Base-by-base conservation (phyloP, 2,797 vertebrate species). In the Selene dorsalis region DNA sequence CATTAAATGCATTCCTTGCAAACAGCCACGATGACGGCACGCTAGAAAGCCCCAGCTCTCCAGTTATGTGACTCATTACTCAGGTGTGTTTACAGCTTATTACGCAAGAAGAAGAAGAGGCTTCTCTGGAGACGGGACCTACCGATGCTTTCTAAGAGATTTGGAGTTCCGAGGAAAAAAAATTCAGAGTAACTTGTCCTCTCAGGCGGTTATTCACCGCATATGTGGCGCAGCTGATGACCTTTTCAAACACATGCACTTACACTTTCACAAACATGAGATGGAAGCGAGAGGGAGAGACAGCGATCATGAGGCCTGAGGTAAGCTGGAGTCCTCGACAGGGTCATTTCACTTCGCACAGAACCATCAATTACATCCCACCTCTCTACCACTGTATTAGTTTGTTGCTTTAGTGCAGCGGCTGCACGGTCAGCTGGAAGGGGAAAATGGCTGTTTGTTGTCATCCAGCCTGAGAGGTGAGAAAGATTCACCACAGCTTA, bases 1-100 rank as follows among this genome's bases (percentile, higher is more conserved):
- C 88, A 93, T 91, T 91, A 89, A 90, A 77, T 41, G 43, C 92
- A 92, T 93, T 94, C 91, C 88, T 87, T 48, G 39, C 70, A 80
- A 90, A 90, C 85, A 88, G 75, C 69, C 83, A 35, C n/a, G 76
- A 89, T 90, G 87, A 88, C 76, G 39, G 64, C 85, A 45, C 3
- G 57, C 67, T 84, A 73, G 71, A 47, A 13, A 69, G 75, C 48
- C 79, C 77, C 73, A 56, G 82, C 61, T 77, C 84, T 83, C 71
- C 69, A 52, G 57, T 26, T 48, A 55, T 30, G 61, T 91, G 91
- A 89, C 82, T 91, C 89, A 91, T 87, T 86, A 50, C 84, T 91
- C 88, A 88, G 90, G 88, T 92, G 90, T 86, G 85, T 91, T 89
- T 88, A 83, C 60, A 67, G 67, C 50, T 66, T 73, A 78, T 88